These are phyloP conservation scores for Dolichallabes microphthalmus DNA, from an alignment of 2,113 vertebrate species.

Conservation along the genomic window DNA sequence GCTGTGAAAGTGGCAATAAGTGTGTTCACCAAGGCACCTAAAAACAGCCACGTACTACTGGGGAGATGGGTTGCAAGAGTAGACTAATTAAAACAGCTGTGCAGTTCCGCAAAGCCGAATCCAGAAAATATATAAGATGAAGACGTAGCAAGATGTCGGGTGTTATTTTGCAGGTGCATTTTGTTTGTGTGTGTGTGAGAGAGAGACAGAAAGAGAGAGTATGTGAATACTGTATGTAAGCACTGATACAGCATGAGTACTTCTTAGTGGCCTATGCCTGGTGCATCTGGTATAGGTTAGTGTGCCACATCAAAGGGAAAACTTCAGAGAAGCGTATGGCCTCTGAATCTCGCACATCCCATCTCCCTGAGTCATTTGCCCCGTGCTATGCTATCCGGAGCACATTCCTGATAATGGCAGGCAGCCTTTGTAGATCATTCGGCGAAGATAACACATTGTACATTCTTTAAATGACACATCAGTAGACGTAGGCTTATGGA, in stretches of 20 bases:
- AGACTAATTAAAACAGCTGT: conserved; percentile 43
- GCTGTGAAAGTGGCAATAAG: conserved; percentile 42
- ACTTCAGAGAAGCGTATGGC: conserved; percentile 48
- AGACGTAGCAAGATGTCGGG: conserved; percentile 5
- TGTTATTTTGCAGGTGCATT: background rate
- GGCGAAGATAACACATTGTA: conserved; percentile 55
- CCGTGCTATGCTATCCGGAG: conserved; percentile 51
- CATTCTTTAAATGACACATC: conserved; percentile 56
- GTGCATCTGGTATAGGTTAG: conserved; percentile 68
- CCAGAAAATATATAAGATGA: conserved; percentile 10
- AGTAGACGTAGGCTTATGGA: conserved; percentile 49
- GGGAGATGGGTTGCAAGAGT: conserved; percentile 31
- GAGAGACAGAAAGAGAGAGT: background rate
- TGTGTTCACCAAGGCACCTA: conserved; percentile 44
- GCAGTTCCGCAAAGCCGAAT: conserved; percentile 23
- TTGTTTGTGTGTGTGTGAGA: background rate
- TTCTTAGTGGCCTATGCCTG: conserved; percentile 25
- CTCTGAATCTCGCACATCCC: conserved; percentile 52
- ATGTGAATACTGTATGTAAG: background rate
- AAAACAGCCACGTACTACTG: conserved; percentile 36
- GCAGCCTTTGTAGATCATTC: conserved; percentile 57
- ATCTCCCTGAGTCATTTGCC: conserved; percentile 55
- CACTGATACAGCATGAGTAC: conserved; percentile 28
- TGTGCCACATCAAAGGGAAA: conserved; percentile 63
- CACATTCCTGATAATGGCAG: conserved; percentile 58